phyloP scores from a whole-genome alignment of 1,140 invertebrate genomes.

The Sycophaga agraensis region DNA sequence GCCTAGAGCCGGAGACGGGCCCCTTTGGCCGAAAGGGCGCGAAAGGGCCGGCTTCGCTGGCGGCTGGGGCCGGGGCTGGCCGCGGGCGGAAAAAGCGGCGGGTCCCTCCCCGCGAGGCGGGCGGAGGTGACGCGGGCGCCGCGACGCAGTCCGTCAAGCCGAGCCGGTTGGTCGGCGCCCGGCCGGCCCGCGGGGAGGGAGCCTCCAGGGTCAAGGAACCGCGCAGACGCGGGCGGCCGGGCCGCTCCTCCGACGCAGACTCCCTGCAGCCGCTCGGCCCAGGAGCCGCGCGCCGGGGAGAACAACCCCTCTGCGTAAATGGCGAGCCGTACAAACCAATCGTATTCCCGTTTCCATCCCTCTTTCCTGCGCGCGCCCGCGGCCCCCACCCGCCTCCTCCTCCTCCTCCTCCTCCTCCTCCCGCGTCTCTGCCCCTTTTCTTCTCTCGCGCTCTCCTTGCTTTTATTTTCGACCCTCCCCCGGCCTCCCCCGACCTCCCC shows the following conservation, averaged over 20 bases:
- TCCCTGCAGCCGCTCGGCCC: slow-evolving; percentile 41
- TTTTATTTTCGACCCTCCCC: slow-evolving; percentile 20
- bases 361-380: slow-evolving; percentile 43
- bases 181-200: slow-evolving; percentile 35
- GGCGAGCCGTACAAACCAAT: slow-evolving; percentile 59
- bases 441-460: too few relatives aligned
- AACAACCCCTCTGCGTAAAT: slow-evolving; percentile 49
- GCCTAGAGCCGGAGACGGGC: slow-evolving; percentile 17
- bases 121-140: slow-evolving; percentile 55
- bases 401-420: slow-evolving; percentile 22
- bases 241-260: slow-evolving; percentile 40
- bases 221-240: slow-evolving; percentile 44
- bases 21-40: too few relatives aligned
- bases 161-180: slow-evolving; percentile 49
- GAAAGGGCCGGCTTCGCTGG: too few relatives aligned
- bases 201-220: slow-evolving; percentile 53
- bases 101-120: slow-evolving; percentile 30
- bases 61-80: too few relatives aligned
- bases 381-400: slow-evolving; percentile 32
- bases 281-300: slow-evolving; percentile 9
- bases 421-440: background rate
- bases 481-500: background rate
- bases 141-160: slow-evolving; percentile 56
- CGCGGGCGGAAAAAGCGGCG: background rate
- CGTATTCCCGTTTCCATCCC: slow-evolving; percentile 59